A percentile compares a stretch with the other conserved stretches of the same genome.
Conservation (phyloP, 2,797 vertebrate genomes). For the Halcyon smyrnensis region DNA sequence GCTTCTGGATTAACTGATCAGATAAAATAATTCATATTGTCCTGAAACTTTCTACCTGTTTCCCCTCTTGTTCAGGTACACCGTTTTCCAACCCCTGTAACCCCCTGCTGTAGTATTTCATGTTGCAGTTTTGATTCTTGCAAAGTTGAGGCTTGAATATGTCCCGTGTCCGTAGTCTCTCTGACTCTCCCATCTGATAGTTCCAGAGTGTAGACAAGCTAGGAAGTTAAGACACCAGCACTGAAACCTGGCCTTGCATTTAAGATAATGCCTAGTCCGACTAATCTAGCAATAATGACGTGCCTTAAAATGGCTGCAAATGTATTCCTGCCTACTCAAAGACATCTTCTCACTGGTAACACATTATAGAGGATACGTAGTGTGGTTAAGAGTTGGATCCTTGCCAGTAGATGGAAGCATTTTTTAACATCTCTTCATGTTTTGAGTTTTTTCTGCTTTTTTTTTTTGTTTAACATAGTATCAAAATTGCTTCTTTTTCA, state of each 20-base stretch:
- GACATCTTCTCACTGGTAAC: constrained; percentile 32
- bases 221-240: not conserved
- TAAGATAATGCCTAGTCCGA: not conserved
- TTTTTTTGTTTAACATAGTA: constrained; percentile 19
- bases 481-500: constrained; percentile 48
- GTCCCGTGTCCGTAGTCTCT: not conserved
- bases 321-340: constrained; percentile 63
- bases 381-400: constrained; percentile 35
- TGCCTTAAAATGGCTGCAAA: constrained; percentile 66
- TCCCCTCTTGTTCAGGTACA: not conserved
- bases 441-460: not conserved
- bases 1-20: not conserved
- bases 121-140: not conserved
- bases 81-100: not conserved
- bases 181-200: not conserved
- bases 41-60: not conserved
- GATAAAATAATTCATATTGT: not conserved
- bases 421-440: constrained; percentile 60
- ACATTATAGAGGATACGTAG: constrained; percentile 33
- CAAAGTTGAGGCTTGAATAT: not conserved
- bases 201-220: not conserved
- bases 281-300: constrained; percentile 9
- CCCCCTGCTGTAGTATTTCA: not conserved
- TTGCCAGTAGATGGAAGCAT: constrained; percentile 52
- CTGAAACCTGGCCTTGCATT: not conserved